These are phyloP conservation scores for Misgurnus anguillicaudatus DNA, from an alignment of 2,113 vertebrate genomes.

Conservation along the genomic window DNA sequence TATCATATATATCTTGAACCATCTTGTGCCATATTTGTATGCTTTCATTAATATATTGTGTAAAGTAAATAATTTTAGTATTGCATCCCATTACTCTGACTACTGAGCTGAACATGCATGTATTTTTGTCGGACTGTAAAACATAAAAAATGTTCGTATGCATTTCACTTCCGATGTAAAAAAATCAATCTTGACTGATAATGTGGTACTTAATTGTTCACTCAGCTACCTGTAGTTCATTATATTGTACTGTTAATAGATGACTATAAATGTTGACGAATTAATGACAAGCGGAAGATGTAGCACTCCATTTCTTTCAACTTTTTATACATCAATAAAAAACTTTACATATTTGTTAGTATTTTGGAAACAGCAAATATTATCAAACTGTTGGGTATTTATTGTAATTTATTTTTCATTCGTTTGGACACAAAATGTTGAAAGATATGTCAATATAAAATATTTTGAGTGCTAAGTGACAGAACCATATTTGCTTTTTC, in stretches of 20 bases:
- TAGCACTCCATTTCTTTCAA: constrained; percentile 12
- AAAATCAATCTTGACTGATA: constrained; percentile 44
- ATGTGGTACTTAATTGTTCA: constrained; percentile 9
- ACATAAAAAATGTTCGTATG: background rate
- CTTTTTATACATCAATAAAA: constrained; percentile 7
- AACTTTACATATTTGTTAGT: background rate
- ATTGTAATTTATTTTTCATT: constrained; percentile 32
- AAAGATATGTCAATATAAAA: background rate
- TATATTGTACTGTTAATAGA: constrained; percentile 23
- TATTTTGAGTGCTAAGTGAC: background rate
- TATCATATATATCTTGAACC: background rate
- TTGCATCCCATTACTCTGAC: constrained; percentile 3
- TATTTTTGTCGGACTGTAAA: constrained; percentile 12
- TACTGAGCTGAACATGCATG: constrained; percentile 40
- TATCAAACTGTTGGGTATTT: constrained; percentile 30
- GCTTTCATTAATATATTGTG: constrained; percentile 43
- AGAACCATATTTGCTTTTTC: background rate
- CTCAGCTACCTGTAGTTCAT: background rate
- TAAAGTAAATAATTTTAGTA: constrained; percentile 38
- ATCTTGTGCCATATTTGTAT: constrained; percentile 35
- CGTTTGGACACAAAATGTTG: background rate
- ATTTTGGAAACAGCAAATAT: background rate
- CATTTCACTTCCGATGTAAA: constrained; percentile 5
- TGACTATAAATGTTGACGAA: constrained; percentile 6
- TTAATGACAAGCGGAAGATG: constrained; percentile 14